These are phyloP conservation scores for Brenthis hecate DNA, from an alignment of 2,888 invertebrate genomes.

Conservation along the genomic window DNA sequence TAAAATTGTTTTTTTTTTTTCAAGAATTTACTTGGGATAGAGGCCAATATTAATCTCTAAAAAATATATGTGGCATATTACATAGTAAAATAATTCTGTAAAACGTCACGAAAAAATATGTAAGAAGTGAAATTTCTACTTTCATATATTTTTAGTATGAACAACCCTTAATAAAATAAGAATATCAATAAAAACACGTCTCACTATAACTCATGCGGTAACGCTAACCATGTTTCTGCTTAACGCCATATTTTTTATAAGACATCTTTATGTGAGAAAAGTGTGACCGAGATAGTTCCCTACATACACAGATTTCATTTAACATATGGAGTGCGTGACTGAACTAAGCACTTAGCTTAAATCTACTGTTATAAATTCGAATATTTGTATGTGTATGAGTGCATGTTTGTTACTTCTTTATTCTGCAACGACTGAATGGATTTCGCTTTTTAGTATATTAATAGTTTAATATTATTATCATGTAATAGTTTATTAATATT, in stretches of 20 bases:
- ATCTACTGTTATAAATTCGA: too few species aligned
- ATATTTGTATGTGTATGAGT: too few species aligned
- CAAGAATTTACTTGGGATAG: too few species aligned
- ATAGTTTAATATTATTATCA: too few species aligned
- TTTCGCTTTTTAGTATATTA: too few species aligned
- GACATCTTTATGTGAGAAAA: slow-evolving; percentile 28
- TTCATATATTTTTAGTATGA: background rate
- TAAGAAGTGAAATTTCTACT: background rate
- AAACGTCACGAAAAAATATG: background rate
- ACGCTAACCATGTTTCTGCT: slow-evolving; percentile 28
- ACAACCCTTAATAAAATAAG: slow-evolving; percentile 1
- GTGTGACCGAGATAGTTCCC: slow-evolving; percentile 31
- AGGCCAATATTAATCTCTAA: too few species aligned
- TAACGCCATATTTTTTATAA: slow-evolving; percentile 30
- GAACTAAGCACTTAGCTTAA: slow-evolving; percentile 5
- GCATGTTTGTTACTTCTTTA: too few species aligned
- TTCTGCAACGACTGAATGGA: too few species aligned
- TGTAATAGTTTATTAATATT: too few species aligned
- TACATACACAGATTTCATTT: slow-evolving; percentile 28
- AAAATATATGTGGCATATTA: too few species aligned
- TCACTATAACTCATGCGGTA: slow-evolving; percentile 14
- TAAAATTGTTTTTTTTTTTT: too few species aligned
- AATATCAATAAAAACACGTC: slow-evolving; percentile 17
- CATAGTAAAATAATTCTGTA: too few species aligned
- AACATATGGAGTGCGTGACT: slow-evolving; percentile 25